Conservation (phyloP, 2,888 invertebrate species). For the Girardia tigrina region DNA sequence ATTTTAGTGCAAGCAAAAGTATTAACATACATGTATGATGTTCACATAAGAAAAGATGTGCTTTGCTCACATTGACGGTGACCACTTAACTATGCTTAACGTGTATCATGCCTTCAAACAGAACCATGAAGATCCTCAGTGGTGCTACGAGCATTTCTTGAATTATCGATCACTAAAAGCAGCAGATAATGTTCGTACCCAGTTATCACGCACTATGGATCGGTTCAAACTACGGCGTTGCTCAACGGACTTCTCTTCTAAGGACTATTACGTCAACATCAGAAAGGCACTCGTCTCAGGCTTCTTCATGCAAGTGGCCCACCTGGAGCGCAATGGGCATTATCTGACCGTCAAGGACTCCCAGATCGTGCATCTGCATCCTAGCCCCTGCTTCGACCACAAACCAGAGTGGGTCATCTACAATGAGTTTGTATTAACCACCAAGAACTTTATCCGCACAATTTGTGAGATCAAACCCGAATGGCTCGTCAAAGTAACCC, state of each 20-base stretch:
- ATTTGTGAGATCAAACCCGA: conserved; percentile 88
- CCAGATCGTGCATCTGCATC: conserved; percentile 94
- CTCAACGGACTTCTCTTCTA: conserved; percentile 91
- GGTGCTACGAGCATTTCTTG: conserved; percentile 99
- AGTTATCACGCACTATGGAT: conserved; percentile 94
- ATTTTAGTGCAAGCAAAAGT: too few species aligned
- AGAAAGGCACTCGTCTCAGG: conserved; percentile 92
- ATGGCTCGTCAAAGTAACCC: conserved; percentile 76
- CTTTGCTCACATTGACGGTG: conserved; percentile 98
- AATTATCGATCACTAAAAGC: conserved; percentile 95
- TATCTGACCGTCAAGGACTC: conserved; percentile 98
- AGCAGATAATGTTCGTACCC: conserved; percentile 91
- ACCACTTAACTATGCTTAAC: conserved; percentile 89
- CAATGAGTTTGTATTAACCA: conserved; percentile 97
- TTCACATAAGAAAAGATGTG: conserved; percentile 95
- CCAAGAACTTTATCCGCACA: conserved; percentile 96
- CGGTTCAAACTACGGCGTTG: conserved; percentile 78
- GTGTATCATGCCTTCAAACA: conserved; percentile 99
- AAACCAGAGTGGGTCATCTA: conserved; percentile 99
- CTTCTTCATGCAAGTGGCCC: conserved; percentile 99
- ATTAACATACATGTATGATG: too few species aligned
- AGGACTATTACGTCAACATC: conserved; percentile 96
- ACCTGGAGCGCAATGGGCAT: conserved; percentile 88
- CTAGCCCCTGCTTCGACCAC: conserved; percentile 93
- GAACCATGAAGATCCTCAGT: conserved; percentile 91